These are phyloP conservation scores for human (Homo sapiens) DNA, from an alignment of 2,113 vertebrate species.

Conservation along the genomic window DNA sequence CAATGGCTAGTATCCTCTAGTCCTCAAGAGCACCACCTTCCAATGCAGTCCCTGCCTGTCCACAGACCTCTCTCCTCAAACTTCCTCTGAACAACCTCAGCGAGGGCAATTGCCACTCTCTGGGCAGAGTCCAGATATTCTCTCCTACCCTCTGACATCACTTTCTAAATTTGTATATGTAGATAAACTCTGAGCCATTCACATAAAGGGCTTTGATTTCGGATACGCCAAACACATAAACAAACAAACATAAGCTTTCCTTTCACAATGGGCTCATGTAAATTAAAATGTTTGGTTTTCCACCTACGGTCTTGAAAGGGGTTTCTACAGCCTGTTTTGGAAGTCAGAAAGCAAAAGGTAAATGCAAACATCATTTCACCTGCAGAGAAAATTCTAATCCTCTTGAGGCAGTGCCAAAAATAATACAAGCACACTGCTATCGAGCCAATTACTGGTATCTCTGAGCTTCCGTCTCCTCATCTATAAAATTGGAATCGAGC, in stretches of 20 bases:
- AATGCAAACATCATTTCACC: background rate
- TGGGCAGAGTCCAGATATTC: too few relatives aligned
- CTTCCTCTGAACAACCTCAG: background rate
- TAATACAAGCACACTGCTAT: background rate
- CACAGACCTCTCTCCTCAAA: background rate
- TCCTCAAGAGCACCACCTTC: background rate
- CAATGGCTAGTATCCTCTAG: too few relatives aligned
- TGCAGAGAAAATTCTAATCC: background rate
- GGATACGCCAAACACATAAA: background rate
- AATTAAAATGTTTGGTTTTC: background rate
- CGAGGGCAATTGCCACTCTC: background rate
- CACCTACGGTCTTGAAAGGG: background rate
- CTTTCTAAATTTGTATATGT: background rate
- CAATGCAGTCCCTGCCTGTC: background rate
- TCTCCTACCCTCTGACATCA: background rate
- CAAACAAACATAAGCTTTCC: background rate
- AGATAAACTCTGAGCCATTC: background rate
- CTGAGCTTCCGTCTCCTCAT: background rate
- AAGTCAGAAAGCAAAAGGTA: background rate
- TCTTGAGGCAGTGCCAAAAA: background rate
- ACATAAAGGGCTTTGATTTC: background rate
- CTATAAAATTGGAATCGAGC: background rate
- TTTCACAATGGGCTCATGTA: background rate
- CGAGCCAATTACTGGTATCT: background rate
- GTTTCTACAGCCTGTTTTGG: background rate